Evolutionary conservation across 2,797 vertebrate species (phyloP).

Genomic region (Myiotriccus ornatus): DNA sequence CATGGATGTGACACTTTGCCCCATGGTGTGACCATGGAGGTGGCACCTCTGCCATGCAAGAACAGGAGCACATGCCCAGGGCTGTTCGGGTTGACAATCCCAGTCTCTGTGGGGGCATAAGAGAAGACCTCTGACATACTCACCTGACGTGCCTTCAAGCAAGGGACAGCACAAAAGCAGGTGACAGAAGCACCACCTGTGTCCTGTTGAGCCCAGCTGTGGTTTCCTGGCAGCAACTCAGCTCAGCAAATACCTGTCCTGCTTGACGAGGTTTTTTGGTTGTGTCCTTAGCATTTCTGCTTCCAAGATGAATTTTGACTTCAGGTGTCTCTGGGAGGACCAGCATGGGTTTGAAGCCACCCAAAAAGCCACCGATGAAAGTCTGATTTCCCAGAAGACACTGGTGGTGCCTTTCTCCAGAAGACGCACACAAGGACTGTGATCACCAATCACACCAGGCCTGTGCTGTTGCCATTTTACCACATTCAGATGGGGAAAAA

Average conservation of each 20-base stretch:
- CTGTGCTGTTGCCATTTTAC: background rate
- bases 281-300: conserved; percentile 48
- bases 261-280: background rate
- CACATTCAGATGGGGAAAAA: background rate
- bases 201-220: background rate
- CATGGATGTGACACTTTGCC: rapidly evolving
- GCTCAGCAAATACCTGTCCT: rapidly evolving
- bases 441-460: rapidly evolving
- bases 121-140: background rate
- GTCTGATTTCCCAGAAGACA: background rate
- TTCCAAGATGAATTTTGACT: background rate
- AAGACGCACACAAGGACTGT: background rate
- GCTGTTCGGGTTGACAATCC: background rate
- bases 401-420: background rate
- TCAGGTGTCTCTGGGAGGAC: background rate
- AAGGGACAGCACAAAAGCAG: background rate
- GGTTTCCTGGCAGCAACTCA: background rate
- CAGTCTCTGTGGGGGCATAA: background rate
- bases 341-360: background rate
- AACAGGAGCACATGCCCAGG: background rate
- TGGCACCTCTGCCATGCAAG: rapidly evolving
- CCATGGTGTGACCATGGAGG: background rate
- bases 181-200: background rate
- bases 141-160: background rate
- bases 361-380: background rate